A percentile compares a stretch with the other conserved stretches of the same genome.
These are phyloP conservation scores for Podargus strigoides DNA, from an alignment of 2,797 vertebrate genomes.

Conservation along the genomic window DNA sequence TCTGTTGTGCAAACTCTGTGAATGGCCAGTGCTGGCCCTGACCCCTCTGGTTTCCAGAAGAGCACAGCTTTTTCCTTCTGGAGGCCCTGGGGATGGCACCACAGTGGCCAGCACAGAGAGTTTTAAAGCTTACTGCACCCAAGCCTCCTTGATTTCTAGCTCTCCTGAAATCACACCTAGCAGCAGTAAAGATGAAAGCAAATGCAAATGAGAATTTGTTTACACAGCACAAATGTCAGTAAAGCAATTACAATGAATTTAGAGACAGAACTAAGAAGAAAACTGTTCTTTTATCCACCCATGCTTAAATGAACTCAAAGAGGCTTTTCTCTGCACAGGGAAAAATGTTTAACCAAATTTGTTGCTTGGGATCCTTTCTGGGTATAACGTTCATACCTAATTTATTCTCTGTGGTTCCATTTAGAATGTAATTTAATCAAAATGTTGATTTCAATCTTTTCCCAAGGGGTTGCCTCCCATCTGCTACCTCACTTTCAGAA, in stretches of 20 bases:
- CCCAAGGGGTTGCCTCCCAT: slow-evolving; percentile 18
- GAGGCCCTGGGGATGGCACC: not conserved
- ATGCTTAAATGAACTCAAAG: not conserved
- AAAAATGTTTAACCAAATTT: not conserved
- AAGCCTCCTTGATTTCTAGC: not conserved
- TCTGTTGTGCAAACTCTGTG: not conserved
- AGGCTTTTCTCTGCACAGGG: not conserved
- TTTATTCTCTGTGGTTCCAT: slow-evolving; percentile 13
- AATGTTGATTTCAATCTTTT: slow-evolving; percentile 39
- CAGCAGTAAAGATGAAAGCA: slow-evolving; percentile 33
- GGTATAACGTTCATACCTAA: not conserved
- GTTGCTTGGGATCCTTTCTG: slow-evolving; percentile 10
- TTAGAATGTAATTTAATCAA: slow-evolving; percentile 29
- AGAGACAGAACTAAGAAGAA: not conserved
- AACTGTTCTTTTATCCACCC: slow-evolving; percentile 41
- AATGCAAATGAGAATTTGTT: slow-evolving; percentile 27
- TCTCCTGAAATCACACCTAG: not conserved
- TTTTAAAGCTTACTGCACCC: not conserved
- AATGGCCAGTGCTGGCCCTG: not conserved
- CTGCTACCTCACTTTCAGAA: not conserved
- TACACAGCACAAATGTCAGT: not conserved
- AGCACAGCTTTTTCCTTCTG: not conserved
- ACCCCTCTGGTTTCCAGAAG: not conserved
- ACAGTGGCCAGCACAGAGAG: not conserved
- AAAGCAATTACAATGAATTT: not conserved